Percentiles rank a stretch among this genome's conserved stretches.
Conservation (phyloP, 1,140 invertebrate species). For the Calosoma granatense region DNA sequence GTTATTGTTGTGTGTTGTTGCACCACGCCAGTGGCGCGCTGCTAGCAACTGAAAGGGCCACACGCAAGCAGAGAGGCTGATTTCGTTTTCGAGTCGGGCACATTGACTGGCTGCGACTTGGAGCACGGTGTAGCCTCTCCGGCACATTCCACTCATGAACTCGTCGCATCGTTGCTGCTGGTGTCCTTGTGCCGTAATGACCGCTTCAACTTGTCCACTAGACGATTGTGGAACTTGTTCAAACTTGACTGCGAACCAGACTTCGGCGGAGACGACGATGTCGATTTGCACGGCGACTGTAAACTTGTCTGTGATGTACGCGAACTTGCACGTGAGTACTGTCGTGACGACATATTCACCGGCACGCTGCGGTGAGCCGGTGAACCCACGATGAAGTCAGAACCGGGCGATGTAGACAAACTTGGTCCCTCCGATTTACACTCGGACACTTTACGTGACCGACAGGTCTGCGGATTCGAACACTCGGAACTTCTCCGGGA, state of each 20-base stretch:
- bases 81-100: neutral
- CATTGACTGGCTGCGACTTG: neutral
- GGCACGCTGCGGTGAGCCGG: constrained; percentile 55
- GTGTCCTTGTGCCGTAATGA: constrained; percentile 57
- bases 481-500: constrained; percentile 62
- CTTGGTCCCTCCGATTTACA: constrained; percentile 69
- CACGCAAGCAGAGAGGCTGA: neutral
- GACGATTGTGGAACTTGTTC: constrained; percentile 74
- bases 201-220: constrained; percentile 73
- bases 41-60: neutral
- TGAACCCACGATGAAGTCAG: constrained; percentile 46
- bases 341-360: constrained; percentile 40
- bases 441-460: constrained; percentile 68
- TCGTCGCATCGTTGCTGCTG: constrained; percentile 15
- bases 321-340: constrained; percentile 51
- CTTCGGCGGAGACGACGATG: constrained; percentile 46
- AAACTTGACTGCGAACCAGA: constrained; percentile 48
- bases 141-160: neutral
- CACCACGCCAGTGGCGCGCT: neutral
- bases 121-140: neutral
- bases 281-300: constrained; percentile 40
- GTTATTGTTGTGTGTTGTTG: neutral
- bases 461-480: constrained; percentile 49
- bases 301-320: constrained; percentile 44
- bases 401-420: constrained; percentile 59